Base-by-base conservation (phyloP, 2,113 vertebrate genomes). In the Hippocampus abdominalis region DNA sequence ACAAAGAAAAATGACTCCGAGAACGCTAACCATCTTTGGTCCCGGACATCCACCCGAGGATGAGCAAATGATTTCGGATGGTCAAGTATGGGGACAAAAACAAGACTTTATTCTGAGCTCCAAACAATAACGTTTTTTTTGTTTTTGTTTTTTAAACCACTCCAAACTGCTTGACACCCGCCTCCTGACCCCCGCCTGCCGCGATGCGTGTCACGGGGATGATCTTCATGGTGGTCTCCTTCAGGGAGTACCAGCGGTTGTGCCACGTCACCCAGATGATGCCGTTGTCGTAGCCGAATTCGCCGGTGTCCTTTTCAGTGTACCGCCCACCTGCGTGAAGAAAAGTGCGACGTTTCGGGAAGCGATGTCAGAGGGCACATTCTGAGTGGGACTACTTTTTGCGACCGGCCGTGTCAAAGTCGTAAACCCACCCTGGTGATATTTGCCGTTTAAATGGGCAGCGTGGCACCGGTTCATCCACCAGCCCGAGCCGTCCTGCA, bases 381-480 rank as follows among this genome's bases (percentile, higher is more conserved):
- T 36, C 5, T 6, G 32, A 36, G 42, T 13, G 42, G 10, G 42
- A 44, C 42, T 12, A 44, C 42, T 44, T 44, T 36, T 36, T 36
- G 32, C 32, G 32, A 10, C 40, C 11, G 40, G 40, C 8, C 9
- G 8, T 11, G 40, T 42, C 8, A 42, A 12, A 42, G 11, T 8
- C 3, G 1, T 16, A 15, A 10, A 69, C 71, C 85, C 82, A 93
- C 92, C 90, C 60, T 1, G 53, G 75, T 98, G 96, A 76, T 98
- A 99, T 93, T 92, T 87, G 74, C 97, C 97, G 4, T 98, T 99
- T 81, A 99, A 93, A 79, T 98, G 94, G 57, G 84, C 96, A 56
- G 97, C 97, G 0, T 99, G 97, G 39, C 97, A 99, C 42, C 91
- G 94, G 63, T 99, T 99, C 97, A 99, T 98, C 97, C 97, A 99